A percentile compares a stretch with the other conserved stretches of the same genome.
Conservation (phyloP, 2,113 vertebrate genomes). For the Polyodon spathula region DNA sequence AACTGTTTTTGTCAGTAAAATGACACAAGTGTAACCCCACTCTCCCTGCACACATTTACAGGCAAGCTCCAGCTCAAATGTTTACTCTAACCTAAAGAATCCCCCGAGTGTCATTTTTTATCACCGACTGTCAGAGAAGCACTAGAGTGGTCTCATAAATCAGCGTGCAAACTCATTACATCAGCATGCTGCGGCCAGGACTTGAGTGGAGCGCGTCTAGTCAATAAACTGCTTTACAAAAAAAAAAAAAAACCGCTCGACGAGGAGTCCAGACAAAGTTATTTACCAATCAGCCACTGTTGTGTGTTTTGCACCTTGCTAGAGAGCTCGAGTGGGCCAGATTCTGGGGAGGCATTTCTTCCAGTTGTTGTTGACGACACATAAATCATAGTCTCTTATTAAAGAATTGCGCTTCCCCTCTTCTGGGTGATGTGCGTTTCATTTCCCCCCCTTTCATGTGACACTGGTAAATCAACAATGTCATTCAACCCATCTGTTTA, state of each 20-base stretch:
- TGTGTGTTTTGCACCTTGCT: background rate
- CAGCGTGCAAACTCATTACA: background rate
- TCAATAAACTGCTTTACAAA: background rate
- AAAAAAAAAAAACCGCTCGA: background rate
- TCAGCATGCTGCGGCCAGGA: background rate
- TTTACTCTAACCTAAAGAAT: constrained; percentile 4
- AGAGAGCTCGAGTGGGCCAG: too few relatives aligned
- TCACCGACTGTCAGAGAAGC: background rate
- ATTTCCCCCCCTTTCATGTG: too few relatives aligned
- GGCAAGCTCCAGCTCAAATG: constrained; percentile 2
- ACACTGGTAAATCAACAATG: too few relatives aligned
- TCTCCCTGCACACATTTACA: background rate
- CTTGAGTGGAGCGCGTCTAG: background rate
- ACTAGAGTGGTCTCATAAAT: constrained; percentile 5
- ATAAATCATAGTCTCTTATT: too few relatives aligned
- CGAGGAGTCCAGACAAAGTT: background rate
- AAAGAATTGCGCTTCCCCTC: too few relatives aligned
- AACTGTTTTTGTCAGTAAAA: background rate
- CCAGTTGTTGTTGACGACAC: too few relatives aligned
- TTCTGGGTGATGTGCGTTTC: too few relatives aligned
- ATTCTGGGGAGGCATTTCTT: too few relatives aligned
- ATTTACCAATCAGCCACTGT: background rate
- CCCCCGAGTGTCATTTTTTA: constrained; percentile 12
- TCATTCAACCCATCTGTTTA: too few relatives aligned
- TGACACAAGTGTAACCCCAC: background rate